These are phyloP conservation scores for Phenganax marumi DNA, from an alignment of 92 coral and sea anemone genomes.

Conservation along the genomic window DNA sequence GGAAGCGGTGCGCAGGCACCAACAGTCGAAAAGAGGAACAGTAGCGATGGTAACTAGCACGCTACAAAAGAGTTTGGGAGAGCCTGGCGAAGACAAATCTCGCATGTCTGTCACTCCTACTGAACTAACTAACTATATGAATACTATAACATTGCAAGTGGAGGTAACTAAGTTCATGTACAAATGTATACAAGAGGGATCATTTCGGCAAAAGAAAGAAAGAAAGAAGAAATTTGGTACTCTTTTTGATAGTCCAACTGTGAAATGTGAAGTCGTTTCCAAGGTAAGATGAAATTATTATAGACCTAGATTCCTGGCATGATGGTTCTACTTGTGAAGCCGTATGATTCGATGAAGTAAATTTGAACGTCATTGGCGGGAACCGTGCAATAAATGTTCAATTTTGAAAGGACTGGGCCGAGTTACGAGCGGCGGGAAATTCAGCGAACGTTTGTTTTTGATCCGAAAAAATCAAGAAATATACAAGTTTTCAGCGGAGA, in stretches of 20 bases:
- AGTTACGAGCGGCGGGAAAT: too few relatives aligned
- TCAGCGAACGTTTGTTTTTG: too few relatives aligned
- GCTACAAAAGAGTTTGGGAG: conserved; percentile 63
- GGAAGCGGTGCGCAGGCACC: conserved; percentile 83
- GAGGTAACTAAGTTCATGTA: conserved; percentile 88
- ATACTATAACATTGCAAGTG: conserved; percentile 80
- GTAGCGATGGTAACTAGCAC: conserved; percentile 69
- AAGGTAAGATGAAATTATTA: conserved; percentile 58
- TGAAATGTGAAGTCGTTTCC: conserved; percentile 74
- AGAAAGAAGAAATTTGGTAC: conserved; percentile 67
- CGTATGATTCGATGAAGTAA: too few relatives aligned
- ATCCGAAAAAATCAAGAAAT: too few relatives aligned
- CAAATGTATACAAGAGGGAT: conserved; percentile 70
- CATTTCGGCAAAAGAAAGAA: conserved; percentile 53
- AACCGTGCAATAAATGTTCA: too few relatives aligned
- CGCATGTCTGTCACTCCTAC: conserved; percentile 75
- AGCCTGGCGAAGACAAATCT: conserved; percentile 60
- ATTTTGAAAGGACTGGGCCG: too few relatives aligned
- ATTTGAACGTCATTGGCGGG: too few relatives aligned
- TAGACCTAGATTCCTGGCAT: not conserved
- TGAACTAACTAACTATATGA: conserved; percentile 77
- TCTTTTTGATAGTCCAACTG: conserved; percentile 81
- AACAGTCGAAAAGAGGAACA: conserved; percentile 81
- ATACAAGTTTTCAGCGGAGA: too few relatives aligned
- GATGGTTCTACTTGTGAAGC: not conserved